Evolutionary conservation across 2,797 vertebrate genomes (phyloP).

Genomic region (Alectoris magna): DNA sequence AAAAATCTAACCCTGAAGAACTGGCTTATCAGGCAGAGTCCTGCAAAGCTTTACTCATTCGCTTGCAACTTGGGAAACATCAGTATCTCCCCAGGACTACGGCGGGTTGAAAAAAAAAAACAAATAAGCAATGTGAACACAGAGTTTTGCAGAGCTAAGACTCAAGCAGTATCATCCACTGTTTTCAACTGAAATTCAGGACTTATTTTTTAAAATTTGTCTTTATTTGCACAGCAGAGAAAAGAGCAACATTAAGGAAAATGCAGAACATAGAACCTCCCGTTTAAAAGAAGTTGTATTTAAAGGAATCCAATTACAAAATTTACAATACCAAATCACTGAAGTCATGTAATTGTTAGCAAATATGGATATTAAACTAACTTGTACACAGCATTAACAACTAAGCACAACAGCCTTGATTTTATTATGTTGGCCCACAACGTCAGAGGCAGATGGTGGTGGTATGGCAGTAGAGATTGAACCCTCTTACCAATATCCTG

Average conservation of each 20-base stretch:
- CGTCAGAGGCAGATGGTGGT: not conserved
- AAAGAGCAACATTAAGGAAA: not conserved
- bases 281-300: not conserved
- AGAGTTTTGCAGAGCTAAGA: not conserved
- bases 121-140: not conserved
- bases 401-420: not conserved
- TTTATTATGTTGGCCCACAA: not conserved
- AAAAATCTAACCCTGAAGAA: not conserved
- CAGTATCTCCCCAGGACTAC: not conserved
- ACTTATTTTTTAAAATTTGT: not conserved
- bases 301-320: not conserved
- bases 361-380: not conserved
- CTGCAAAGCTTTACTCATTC: not conserved
- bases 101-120: not conserved
- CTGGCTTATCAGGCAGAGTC: not conserved
- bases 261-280: not conserved
- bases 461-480: not conserved
- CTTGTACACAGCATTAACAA: not conserved
- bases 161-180: not conserved
- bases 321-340: not conserved
- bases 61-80: not conserved
- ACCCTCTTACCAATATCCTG: not conserved
- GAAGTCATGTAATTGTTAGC: not conserved
- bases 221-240: not conserved
- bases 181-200: not conserved